Conservation (phyloP, 1,140 invertebrate species). For the Drosophila sp. region DNA sequence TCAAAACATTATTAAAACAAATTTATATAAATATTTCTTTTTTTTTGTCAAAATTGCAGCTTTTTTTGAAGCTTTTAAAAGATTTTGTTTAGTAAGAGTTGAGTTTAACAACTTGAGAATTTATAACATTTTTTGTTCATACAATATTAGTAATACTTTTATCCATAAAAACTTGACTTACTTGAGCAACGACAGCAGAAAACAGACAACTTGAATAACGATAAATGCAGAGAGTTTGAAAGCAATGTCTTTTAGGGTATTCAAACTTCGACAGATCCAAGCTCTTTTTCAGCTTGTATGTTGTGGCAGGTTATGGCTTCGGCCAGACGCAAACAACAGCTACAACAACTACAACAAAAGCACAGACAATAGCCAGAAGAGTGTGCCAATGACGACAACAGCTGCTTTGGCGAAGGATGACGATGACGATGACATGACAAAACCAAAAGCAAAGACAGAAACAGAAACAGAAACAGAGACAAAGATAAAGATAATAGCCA, state of each 20-base stretch:
- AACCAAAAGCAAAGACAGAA: background rate
- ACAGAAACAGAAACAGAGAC: conserved; percentile 6
- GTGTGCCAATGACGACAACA: conserved; percentile 61
- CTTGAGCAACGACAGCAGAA: background rate
- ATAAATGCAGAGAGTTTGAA: too few relatives aligned
- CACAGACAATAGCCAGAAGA: conserved; percentile 62
- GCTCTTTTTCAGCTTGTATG: conserved; percentile 27
- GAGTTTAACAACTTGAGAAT: too few relatives aligned
- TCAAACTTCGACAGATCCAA: background rate
- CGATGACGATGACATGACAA: conserved; percentile 38
- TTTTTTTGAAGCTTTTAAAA: too few relatives aligned
- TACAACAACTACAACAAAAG: conserved; percentile 12
- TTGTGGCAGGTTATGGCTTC: conserved; percentile 76
- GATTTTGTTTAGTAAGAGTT: too few relatives aligned
- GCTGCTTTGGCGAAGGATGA: conserved; percentile 53
- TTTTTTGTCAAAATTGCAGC: too few relatives aligned
- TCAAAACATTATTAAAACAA: too few relatives aligned
- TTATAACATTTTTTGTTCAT: too few relatives aligned
- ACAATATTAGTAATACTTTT: too few relatives aligned
- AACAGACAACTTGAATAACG: background rate
- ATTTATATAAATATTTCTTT: too few relatives aligned
- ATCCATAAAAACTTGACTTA: too few relatives aligned
- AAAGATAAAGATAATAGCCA: too few relatives aligned
- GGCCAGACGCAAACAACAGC: conserved; percentile 48
- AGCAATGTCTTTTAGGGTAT: conserved; percentile 26